Evolutionary conservation across 2,797 vertebrate species (phyloP).

Genomic region (Clarias pachynema): DNA sequence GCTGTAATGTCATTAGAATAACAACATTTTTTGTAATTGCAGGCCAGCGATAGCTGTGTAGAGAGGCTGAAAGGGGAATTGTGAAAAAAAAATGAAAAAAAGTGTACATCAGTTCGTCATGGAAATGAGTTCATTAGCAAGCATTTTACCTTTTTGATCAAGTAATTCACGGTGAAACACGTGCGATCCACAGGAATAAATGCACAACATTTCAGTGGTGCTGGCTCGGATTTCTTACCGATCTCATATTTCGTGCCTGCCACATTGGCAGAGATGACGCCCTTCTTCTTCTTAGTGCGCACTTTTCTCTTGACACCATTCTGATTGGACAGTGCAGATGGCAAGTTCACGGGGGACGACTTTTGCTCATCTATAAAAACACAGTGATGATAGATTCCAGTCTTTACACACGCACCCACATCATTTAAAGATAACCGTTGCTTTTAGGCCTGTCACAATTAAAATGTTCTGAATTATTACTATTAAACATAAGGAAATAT

Average conservation of each 20-base stretch:
- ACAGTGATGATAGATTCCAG: not conserved
- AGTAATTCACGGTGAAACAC: not conserved
- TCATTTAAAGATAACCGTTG: not conserved
- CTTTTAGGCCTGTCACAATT: not conserved
- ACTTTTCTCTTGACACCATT: conserved; percentile 88
- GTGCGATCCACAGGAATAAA: not conserved
- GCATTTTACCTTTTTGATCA: not conserved
- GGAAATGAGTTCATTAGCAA: conserved; percentile 4
- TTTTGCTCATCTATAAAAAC: conserved; percentile 82
- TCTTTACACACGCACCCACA: not conserved
- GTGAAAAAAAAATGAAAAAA: not conserved
- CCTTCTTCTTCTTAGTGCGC: conserved; percentile 90
- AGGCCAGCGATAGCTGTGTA: not conserved
- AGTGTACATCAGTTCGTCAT: not conserved
- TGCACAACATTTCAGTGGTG: not conserved
- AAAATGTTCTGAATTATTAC: not conserved
- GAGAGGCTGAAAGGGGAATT: not conserved
- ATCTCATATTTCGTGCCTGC: conserved; percentile 98
- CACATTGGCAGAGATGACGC: conserved; percentile 88
- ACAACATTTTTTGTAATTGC: not conserved
- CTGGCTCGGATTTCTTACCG: conserved; percentile 72
- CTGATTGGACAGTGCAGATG: conserved; percentile 82
- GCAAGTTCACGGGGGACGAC: conserved; percentile 82
- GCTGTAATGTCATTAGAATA: not conserved
- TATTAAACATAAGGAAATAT: not conserved